These are phyloP conservation scores for Oscheius myriophilus DNA, from an alignment of 2,888 invertebrate species.

Conservation along the genomic window DNA sequence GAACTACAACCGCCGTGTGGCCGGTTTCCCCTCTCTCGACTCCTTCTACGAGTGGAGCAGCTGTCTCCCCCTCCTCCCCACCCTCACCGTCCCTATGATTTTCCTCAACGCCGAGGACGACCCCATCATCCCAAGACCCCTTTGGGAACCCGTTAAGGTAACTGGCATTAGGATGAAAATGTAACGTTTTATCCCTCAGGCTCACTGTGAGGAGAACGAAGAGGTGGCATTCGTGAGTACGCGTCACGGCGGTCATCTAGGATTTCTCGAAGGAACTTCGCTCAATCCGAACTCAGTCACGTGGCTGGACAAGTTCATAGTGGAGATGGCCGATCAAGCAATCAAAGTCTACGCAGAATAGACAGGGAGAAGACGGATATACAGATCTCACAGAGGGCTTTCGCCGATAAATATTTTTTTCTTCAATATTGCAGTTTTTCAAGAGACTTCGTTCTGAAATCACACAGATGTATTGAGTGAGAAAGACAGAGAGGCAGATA, in stretches of 20 bases:
- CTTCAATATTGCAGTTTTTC: too few species aligned
- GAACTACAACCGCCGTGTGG: constrained; percentile 78
- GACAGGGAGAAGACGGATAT: constrained; percentile 66
- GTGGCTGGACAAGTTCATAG: constrained; percentile 83
- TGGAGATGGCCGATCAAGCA: constrained; percentile 22
- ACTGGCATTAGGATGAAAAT: too few species aligned
- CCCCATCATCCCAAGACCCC: constrained; percentile 85
- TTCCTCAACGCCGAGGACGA: constrained; percentile 91
- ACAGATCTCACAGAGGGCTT: too few species aligned
- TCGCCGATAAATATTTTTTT: too few species aligned
- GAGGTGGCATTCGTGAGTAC: constrained; percentile 81
- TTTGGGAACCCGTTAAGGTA: constrained; percentile 78
- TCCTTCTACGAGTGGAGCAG: constrained; percentile 79
- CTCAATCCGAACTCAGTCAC: constrained; percentile 86
- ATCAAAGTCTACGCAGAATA: constrained; percentile 33
- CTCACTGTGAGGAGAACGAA: constrained; percentile 41
- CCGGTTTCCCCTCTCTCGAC: constrained; percentile 73
- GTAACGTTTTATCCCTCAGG: constrained; percentile 19
- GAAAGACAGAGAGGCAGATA: too few species aligned
- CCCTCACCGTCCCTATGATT: constrained; percentile 80
- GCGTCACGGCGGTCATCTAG: constrained; percentile 91
- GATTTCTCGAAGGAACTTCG: constrained; percentile 88
- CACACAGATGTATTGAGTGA: too few species aligned
- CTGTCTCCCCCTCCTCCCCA: constrained; percentile 68
- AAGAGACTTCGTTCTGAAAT: too few species aligned